phyloP scores from a whole-genome alignment of 1,140 invertebrate genomes.

The Chironomus tepperi region DNA sequence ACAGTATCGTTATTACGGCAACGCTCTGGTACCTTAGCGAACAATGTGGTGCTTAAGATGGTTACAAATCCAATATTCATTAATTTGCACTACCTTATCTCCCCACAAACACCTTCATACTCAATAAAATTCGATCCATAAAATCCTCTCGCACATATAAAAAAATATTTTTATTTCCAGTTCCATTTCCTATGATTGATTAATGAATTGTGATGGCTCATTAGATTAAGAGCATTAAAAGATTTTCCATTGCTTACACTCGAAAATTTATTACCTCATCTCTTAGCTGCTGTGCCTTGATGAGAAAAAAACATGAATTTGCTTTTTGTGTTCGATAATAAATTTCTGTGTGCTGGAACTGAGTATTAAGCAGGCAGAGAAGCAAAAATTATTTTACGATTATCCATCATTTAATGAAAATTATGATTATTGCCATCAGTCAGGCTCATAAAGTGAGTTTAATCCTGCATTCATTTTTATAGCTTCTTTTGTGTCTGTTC shows the following conservation, averaged over 20 bases:
- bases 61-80: too few species aligned
- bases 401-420: slow-evolving; percentile 14
- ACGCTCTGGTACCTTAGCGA: too few species aligned
- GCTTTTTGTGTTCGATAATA: not conserved
- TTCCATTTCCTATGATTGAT: not conserved
- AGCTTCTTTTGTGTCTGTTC: not conserved
- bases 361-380: not conserved
- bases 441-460: too few species aligned
- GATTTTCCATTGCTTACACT: not conserved
- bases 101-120: not conserved
- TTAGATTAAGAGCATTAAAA: slow-evolving; percentile 1
- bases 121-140: not conserved
- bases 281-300: not conserved
- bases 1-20: too few species aligned
- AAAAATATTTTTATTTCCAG: not conserved
- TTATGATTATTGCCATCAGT: not conserved
- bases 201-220: not conserved
- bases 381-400: not conserved
- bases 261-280: not conserved
- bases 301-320: not conserved
- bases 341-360: not conserved
- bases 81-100: too few species aligned
- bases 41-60: too few species aligned
- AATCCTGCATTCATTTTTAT: not conserved
- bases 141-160: not conserved